A percentile compares a stretch with the other conserved stretches of the same genome.
These are phyloP conservation scores for Meteorus cinctellus DNA, from an alignment of 2,888 invertebrate species.

Conservation along the genomic window DNA sequence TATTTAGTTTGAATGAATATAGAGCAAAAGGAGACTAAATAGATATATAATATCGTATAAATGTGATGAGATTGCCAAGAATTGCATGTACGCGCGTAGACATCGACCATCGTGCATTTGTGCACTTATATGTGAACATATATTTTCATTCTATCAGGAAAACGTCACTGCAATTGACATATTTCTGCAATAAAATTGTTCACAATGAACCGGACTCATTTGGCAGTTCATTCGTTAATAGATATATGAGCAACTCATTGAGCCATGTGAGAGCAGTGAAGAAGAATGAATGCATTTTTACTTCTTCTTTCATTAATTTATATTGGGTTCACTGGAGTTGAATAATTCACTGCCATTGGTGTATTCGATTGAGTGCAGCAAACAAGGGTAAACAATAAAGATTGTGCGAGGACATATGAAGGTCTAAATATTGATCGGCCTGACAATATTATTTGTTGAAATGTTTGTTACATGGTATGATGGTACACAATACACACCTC, in stretches of 20 bases:
- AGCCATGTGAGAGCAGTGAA: no score
- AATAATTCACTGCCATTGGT: no score
- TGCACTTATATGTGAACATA: neutral
- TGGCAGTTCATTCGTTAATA: neutral
- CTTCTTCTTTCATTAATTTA: no score
- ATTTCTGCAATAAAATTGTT: neutral
- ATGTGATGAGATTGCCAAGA: conserved; percentile 9
- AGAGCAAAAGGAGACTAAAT: neutral
- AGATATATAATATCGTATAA: neutral
- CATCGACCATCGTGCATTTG: neutral
- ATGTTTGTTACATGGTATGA: neutral
- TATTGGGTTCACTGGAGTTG: no score
- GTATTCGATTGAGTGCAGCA: no score
- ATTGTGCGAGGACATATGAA: neutral
- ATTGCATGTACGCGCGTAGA: conserved; percentile 5
- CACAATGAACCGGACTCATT: neutral
- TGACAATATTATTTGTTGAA: conserved; percentile 7
- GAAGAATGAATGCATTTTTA: no score
- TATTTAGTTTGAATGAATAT: conserved; percentile 4
- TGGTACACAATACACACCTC: neutral
- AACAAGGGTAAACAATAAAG: neutral
- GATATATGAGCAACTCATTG: neutral
- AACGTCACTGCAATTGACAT: conserved; percentile 2
- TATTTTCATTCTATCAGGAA: neutral
- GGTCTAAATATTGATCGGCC: conserved; percentile 9